Evolutionary conservation across 2,113 vertebrate genomes (phyloP).

Genomic region (Sterna hirundo): DNA sequence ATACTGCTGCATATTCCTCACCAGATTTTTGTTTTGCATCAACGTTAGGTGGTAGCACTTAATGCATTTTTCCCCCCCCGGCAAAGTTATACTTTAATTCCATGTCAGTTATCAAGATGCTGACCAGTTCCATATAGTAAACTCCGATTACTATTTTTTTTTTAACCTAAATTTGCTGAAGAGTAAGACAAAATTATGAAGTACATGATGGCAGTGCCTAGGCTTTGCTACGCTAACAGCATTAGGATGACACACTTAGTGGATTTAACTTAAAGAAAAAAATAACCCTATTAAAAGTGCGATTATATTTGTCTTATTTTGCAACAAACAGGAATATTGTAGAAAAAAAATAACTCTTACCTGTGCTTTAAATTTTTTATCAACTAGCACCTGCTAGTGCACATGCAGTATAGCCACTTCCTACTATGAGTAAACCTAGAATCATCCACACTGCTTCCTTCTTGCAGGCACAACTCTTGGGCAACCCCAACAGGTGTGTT

Average conservation of each 20-base stretch:
- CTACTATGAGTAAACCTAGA: not conserved
- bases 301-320: not conserved
- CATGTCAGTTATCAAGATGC: not conserved
- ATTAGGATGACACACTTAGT: rapidly evolving
- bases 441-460: rapidly evolving
- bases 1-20: rapidly evolving
- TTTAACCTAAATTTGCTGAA: not conserved
- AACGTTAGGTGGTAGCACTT: not conserved
- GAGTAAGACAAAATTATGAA: not conserved
- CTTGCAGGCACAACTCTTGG: rapidly evolving
- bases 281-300: not conserved
- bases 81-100: not conserved
- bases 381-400: not conserved
- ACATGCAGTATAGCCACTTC: rapidly evolving
- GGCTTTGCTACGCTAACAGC: not conserved
- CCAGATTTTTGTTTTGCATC: not conserved
- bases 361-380: too few relatives aligned
- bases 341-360: too few relatives aligned
- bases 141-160: not conserved
- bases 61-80: too few relatives aligned
- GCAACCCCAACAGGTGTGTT: not conserved
- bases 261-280: not conserved
- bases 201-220: rapidly evolving
- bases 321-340: not conserved
- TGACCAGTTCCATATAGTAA: rapidly evolving